Evolutionary conservation across 2,888 invertebrate genomes (phyloP).

Genomic region (Tachina lurida): DNA sequence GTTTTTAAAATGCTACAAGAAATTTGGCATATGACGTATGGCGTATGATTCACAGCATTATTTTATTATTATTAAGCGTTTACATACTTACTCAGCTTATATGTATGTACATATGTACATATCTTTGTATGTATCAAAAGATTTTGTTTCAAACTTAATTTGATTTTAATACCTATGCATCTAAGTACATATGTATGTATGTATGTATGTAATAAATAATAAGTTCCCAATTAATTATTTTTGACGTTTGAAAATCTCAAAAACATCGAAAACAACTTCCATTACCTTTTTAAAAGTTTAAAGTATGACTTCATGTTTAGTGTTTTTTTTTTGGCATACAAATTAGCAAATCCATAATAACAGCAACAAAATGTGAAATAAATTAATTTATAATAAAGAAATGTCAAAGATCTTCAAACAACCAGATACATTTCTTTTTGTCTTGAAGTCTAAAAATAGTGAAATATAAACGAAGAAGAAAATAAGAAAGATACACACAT

Average conservation of each 20-base stretch:
- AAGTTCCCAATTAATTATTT: background rate
- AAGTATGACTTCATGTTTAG: conserved; percentile 42
- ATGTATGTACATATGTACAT: no score
- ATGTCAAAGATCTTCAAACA: conserved; percentile 69
- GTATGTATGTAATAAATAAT: no score
- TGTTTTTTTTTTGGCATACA: background rate
- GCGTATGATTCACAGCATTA: background rate
- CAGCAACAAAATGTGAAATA: conserved; percentile 25
- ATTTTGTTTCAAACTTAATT: conserved; percentile 31
- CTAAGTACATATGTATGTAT: background rate
- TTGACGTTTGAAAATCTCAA: background rate
- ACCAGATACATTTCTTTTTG: conserved; percentile 52
- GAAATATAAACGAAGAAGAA: background rate
- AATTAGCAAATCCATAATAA: conserved; percentile 3
- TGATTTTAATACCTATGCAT: conserved; percentile 43
- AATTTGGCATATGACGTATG: background rate
- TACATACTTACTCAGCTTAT: background rate
- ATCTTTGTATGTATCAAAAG: background rate
- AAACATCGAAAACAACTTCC: conserved; percentile 7
- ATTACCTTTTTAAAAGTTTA: conserved; percentile 13
- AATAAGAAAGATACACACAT: conserved; percentile 40
- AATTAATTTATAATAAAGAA: conserved; percentile 62
- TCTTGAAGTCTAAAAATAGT: conserved; percentile 41
- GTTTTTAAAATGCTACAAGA: background rate
- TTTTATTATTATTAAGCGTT: background rate